phyloP scores from a whole-genome alignment of 2,113 vertebrate genomes.

The Colius striatus region DNA sequence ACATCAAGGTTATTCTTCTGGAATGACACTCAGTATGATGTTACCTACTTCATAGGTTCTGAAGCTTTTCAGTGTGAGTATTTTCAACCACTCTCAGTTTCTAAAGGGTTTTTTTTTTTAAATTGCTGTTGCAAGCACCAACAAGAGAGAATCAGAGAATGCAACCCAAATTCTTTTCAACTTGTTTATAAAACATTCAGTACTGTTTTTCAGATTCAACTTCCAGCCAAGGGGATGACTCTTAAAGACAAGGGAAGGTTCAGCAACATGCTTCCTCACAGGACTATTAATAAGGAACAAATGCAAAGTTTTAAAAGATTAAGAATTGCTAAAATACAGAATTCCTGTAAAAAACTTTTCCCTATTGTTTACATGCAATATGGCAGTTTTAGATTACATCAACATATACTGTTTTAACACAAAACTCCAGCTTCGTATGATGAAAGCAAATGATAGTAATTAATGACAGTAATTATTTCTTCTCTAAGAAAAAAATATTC shows the following conservation, averaged over 20 bases:
- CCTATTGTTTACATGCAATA: neutral
- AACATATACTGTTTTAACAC: neutral
- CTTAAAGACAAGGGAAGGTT: neutral
- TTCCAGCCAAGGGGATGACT: neutral
- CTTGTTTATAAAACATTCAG: neutral
- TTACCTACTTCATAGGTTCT: neutral
- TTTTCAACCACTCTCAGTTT: neutral
- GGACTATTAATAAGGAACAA: neutral
- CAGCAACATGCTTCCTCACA: neutral
- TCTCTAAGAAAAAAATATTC: neutral
- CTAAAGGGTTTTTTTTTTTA: neutral
- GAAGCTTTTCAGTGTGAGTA: neutral
- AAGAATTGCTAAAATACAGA: neutral
- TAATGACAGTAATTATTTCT: neutral
- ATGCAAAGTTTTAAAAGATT: neutral
- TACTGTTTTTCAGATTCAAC: neutral
- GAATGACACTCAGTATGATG: neutral
- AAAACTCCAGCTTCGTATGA: neutral
- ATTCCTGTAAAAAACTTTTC: neutral
- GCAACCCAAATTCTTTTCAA: neutral
- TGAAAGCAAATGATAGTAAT: neutral
- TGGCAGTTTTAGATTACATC: neutral
- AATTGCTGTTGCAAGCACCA: neutral
- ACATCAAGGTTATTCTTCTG: neutral
- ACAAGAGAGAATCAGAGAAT: neutral